A percentile compares a stretch with the other conserved stretches of the same genome.
These are phyloP conservation scores for Thymelicus acteon DNA, from an alignment of 2,888 invertebrate species.

Conservation along the genomic window DNA sequence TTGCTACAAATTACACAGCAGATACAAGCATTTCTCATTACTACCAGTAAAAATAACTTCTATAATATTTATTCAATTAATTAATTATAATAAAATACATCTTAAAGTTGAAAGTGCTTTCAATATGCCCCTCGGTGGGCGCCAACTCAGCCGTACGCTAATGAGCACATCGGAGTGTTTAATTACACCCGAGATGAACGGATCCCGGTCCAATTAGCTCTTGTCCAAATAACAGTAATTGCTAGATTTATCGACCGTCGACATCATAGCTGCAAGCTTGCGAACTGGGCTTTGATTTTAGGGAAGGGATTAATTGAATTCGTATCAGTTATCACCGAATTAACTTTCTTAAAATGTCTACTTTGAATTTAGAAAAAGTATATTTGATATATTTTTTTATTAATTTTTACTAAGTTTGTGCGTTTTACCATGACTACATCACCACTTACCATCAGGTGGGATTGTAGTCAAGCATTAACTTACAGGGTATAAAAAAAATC, in stretches of 20 bases:
- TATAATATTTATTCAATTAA: conserved; percentile 15
- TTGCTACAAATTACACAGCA: neutral
- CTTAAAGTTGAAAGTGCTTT: conserved; percentile 13
- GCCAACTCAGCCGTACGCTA: conserved; percentile 35
- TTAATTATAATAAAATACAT: conserved; percentile 9
- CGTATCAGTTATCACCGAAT: neutral
- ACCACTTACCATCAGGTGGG: no score
- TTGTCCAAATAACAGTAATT: conserved; percentile 38
- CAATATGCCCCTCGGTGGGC: conserved; percentile 25
- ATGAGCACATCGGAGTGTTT: conserved; percentile 29
- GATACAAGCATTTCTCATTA: neutral
- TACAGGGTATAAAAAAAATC: no score
- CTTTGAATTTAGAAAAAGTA: neutral
- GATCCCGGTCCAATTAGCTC: conserved; percentile 36
- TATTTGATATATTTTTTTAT: no score
- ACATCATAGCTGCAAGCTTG: neutral
- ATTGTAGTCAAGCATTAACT: no score
- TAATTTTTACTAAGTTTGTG: no score
- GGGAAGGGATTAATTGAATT: neutral
- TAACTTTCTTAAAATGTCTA: neutral
- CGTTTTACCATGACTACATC: no score
- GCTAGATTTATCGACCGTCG: conserved; percentile 33
- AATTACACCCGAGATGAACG: conserved; percentile 36
- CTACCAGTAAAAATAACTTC: neutral
- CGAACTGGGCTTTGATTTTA: neutral